Conservation (phyloP, 1,140 invertebrate species). For the Anadara kagoshimensis region DNA sequence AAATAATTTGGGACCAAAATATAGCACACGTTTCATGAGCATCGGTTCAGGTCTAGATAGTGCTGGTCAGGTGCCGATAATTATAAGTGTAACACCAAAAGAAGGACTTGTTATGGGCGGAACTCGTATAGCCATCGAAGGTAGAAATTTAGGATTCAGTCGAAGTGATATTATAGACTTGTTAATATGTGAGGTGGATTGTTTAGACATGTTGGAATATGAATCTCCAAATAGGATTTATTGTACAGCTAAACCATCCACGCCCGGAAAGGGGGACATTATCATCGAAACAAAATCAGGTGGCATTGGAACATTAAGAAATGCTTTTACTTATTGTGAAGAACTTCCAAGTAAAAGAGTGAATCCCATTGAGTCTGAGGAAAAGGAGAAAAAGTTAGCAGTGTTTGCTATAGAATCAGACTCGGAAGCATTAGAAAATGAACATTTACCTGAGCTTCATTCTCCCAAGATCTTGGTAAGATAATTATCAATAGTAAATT, state of each 20-base stretch:
- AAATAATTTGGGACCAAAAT: constrained; percentile 15
- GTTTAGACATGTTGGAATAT: constrained; percentile 65
- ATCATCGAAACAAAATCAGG: constrained; percentile 68
- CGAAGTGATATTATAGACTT: constrained; percentile 67
- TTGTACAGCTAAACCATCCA: constrained; percentile 54
- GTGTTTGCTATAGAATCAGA: no score
- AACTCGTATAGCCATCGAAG: constrained; percentile 61
- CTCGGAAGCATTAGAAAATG: no score
- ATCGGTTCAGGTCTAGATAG: constrained; percentile 50
- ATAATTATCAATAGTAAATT: no score
- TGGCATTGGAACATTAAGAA: constrained; percentile 61
- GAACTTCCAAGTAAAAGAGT: constrained; percentile 19
- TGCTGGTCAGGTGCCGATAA: constrained; percentile 55
- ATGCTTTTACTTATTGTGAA: constrained; percentile 57
- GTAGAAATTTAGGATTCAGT: constrained; percentile 62
- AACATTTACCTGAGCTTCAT: no score
- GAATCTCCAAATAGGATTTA: constrained; percentile 63
- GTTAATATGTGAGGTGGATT: constrained; percentile 63
- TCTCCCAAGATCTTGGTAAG: no score
- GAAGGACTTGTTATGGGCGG: constrained; percentile 60
- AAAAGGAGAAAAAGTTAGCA: constrained; percentile 1
- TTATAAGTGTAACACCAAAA: constrained; percentile 61
- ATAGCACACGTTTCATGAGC: constrained; percentile 41
- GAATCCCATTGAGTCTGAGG: constrained; percentile 37
- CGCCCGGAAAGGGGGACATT: constrained; percentile 62